Conservation (phyloP, 2,113 vertebrate genomes). For the Macrotus californicus region DNA sequence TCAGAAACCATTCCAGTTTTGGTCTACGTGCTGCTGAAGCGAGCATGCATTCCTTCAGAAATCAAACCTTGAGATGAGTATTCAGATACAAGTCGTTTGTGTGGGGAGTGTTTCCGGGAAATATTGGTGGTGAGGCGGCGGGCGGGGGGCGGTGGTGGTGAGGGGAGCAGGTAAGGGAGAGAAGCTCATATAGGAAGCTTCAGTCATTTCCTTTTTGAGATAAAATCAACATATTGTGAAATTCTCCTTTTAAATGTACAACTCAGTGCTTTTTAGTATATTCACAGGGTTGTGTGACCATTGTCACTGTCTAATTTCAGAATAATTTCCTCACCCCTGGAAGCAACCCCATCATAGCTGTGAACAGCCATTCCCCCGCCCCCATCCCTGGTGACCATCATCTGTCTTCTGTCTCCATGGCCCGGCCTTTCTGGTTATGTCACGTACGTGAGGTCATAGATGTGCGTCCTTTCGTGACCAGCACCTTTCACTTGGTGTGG, state of each 20-base stretch:
- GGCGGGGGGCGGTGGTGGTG: too few species aligned
- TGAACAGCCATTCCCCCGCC: too few species aligned
- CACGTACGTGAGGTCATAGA: too few species aligned
- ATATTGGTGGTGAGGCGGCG: not conserved
- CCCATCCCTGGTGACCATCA: accelerated
- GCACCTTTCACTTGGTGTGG: not conserved
- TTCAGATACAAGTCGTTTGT: not conserved
- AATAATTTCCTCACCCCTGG: not conserved
- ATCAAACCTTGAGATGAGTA: too few species aligned
- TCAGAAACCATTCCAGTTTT: not conserved
- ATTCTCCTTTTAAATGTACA: not conserved
- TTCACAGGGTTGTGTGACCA: not conserved
- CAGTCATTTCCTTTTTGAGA: not conserved
- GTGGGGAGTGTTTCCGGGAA: not conserved
- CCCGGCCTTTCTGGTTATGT: not conserved
- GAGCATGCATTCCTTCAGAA: not conserved
- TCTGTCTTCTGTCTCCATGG: not conserved
- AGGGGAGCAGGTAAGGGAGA: too few species aligned
- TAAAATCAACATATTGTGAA: not conserved
- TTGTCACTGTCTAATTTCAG: too few species aligned
- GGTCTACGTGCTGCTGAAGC: too few species aligned
- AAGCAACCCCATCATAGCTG: accelerated
- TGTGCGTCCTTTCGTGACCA: not conserved
- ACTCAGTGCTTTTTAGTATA: not conserved
- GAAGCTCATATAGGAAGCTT: not conserved